Conservation (phyloP, 2,888 invertebrate genomes). For the Mimas tiliae region DNA sequence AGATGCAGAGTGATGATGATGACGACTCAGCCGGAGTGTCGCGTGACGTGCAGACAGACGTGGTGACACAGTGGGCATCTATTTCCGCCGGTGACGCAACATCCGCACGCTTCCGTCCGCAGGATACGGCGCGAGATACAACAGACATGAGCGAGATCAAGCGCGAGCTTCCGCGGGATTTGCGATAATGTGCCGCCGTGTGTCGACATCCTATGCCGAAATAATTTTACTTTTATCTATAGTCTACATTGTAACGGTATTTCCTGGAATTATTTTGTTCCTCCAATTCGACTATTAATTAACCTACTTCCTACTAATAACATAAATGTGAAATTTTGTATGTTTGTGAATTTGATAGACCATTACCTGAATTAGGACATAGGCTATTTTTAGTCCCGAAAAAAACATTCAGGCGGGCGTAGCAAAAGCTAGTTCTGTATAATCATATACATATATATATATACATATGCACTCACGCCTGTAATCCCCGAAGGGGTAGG, state of each 20-base stretch:
- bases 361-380: no score
- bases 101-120: slow-evolving; percentile 77
- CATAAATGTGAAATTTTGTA: no score
- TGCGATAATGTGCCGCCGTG: slow-evolving; percentile 47
- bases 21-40: slow-evolving; percentile 31
- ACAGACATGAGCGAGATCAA: slow-evolving; percentile 61
- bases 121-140: slow-evolving; percentile 75
- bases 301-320: no score
- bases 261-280: no score
- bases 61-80: slow-evolving; percentile 80
- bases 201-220: slow-evolving; percentile 4
- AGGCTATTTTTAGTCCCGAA: no score
- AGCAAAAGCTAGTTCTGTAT: no score
- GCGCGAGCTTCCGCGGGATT: slow-evolving; percentile 67
- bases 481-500: no score
- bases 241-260: not conserved
- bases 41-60: slow-evolving; percentile 53
- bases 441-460: no score
- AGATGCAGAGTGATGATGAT: slow-evolving; percentile 31
- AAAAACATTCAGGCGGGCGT: no score
- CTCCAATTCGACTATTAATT: no score
- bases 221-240: not conserved
- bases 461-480: no score
- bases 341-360: no score
- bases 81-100: slow-evolving; percentile 82